Conservation (phyloP, 2,888 invertebrate species). For the Masnerella sp. region DNA sequence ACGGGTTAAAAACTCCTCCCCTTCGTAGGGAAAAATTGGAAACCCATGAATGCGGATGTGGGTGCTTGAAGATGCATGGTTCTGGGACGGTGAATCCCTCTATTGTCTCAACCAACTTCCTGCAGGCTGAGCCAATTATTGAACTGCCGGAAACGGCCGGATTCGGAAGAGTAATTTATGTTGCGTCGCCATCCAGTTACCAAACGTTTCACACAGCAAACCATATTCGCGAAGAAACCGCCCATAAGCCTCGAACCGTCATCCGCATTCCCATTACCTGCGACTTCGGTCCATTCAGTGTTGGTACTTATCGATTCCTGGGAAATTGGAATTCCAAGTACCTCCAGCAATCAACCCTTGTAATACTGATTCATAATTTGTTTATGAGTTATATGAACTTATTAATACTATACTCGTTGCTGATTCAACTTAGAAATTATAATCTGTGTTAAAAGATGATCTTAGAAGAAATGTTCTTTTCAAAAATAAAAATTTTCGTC, state of each 20-base stretch:
- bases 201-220: slow-evolving; percentile 39
- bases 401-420: too few species aligned
- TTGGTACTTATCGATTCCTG: slow-evolving; percentile 35
- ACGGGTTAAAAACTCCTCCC: slow-evolving; percentile 71
- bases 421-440: too few species aligned
- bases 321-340: slow-evolving; percentile 37
- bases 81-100: slow-evolving; percentile 64
- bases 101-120: slow-evolving; percentile 68
- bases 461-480: too few species aligned
- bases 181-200: slow-evolving; percentile 47
- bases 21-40: slow-evolving; percentile 74
- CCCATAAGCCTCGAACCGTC: slow-evolving; percentile 25
- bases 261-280: slow-evolving; percentile 24
- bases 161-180: slow-evolving; percentile 70
- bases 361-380: too few species aligned
- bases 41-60: slow-evolving; percentile 74
- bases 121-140: slow-evolving; percentile 72
- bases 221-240: slow-evolving; percentile 42
- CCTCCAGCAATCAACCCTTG: not conserved
- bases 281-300: slow-evolving; percentile 5
- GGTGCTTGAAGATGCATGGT: slow-evolving; percentile 66
- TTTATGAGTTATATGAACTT: too few species aligned
- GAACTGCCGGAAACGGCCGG: slow-evolving; percentile 66
- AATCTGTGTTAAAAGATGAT: too few species aligned
- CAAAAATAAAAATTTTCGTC: too few species aligned